Evolutionary conservation across 2,113 vertebrate species (phyloP).

Genomic region (Amazona vittata): DNA sequence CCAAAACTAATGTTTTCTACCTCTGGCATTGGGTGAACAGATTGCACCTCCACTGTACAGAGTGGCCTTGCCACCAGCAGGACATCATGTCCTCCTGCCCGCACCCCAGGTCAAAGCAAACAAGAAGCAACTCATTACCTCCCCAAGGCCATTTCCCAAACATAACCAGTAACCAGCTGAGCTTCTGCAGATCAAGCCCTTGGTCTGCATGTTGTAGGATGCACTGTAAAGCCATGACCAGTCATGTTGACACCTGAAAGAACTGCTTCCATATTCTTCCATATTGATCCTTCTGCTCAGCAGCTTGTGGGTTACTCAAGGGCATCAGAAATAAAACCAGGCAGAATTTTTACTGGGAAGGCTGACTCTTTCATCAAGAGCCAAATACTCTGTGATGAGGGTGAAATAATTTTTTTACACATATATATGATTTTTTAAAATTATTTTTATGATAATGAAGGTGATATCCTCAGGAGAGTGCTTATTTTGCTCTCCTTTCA

Average conservation of each 20-base stretch:
- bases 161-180: not conserved
- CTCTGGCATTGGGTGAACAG: not conserved
- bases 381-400: not conserved
- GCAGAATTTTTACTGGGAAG: not conserved
- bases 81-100: rapidly evolving
- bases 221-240: not conserved
- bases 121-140: not conserved
- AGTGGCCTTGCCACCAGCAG: not conserved
- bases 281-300: not conserved
- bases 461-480: not conserved
- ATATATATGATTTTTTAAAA: not conserved
- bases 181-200: not conserved
- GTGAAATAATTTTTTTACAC: not conserved
- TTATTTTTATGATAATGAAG: not conserved
- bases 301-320: not conserved
- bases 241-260: not conserved
- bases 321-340: not conserved
- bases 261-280: not conserved
- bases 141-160: not conserved
- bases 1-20: rapidly evolving
- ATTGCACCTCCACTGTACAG: not conserved
- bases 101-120: not conserved
- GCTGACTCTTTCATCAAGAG: not conserved
- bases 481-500: not conserved
- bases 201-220: not conserved